A percentile compares a stretch with the other conserved stretches of the same genome.
Evolutionary conservation across 2,888 invertebrate species (phyloP).

Genomic region (Melikaiella ostensackeni): DNA sequence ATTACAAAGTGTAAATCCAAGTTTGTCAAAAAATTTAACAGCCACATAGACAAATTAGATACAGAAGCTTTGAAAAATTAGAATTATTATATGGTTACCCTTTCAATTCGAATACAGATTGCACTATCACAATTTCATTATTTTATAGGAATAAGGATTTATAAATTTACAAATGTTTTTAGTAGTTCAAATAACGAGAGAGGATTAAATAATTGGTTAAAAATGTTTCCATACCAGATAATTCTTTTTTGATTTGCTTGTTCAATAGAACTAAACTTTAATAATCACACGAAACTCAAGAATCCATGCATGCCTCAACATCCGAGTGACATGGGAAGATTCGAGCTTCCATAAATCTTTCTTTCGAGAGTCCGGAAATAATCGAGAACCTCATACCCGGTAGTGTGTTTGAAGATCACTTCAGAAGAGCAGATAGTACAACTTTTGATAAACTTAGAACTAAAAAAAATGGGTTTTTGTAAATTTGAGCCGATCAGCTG

Average conservation of each 20-base stretch:
- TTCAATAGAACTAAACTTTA: not conserved
- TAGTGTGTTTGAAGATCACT: not conserved
- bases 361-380: not conserved
- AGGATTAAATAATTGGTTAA: no score
- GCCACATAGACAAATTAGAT: no score
- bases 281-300: not conserved
- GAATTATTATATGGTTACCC: not conserved
- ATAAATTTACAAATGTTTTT: not conserved
- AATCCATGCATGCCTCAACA: not conserved
- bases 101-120: not conserved
- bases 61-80: no score
- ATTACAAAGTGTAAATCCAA: no score
- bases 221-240: no score
- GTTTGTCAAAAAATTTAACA: no score
- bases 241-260: no score
- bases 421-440: not conserved
- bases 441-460: not conserved
- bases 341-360: not conserved
- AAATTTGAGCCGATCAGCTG: slow-evolving; percentile 1
- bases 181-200: no score
- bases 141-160: not conserved
- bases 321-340: not conserved
- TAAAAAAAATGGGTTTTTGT: not conserved
- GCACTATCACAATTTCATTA: not conserved
- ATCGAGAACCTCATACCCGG: slow-evolving; percentile 2